A percentile compares a stretch with the other conserved stretches of the same genome.
phyloP scores from a whole-genome alignment of 2,888 invertebrate genomes.

The Xestia c-nigrum region DNA sequence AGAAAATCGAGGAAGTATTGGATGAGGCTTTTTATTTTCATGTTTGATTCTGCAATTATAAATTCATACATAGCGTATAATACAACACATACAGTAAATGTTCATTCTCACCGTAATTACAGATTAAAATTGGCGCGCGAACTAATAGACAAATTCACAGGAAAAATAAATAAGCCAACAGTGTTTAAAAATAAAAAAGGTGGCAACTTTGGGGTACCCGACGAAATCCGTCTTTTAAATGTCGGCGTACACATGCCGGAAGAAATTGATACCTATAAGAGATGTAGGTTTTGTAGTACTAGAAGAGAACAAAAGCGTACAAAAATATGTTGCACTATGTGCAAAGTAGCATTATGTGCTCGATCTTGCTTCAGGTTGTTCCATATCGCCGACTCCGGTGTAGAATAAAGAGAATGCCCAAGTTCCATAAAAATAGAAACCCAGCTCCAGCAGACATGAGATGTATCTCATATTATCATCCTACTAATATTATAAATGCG shows the following conservation, averaged over 20 bases:
- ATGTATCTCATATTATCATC: too few relatives aligned
- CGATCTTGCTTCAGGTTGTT: slow-evolving; percentile 22
- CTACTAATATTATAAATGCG: too few relatives aligned
- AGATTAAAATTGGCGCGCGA: slow-evolving; percentile 11
- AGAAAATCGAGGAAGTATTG: slow-evolving; percentile 32
- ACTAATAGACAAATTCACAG: slow-evolving; percentile 13
- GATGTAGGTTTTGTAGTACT: slow-evolving; percentile 25
- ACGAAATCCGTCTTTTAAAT: slow-evolving; percentile 17
- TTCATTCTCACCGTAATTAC: slow-evolving; percentile 3
- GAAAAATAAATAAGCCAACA: slow-evolving; percentile 12
- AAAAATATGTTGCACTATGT: slow-evolving; percentile 26
- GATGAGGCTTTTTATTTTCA: slow-evolving; percentile 21
- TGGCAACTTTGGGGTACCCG: slow-evolving; percentile 15
- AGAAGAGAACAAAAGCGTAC: slow-evolving; percentile 22
- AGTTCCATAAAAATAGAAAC: slow-evolving; percentile 5
- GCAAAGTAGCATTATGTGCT: slow-evolving; percentile 28
- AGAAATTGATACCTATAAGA: slow-evolving; percentile 12
- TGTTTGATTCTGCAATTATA: slow-evolving; percentile 17
- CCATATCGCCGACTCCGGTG: slow-evolving; percentile 26
- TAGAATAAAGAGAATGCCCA: slow-evolving; percentile 22
- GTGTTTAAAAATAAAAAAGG: slow-evolving; percentile 28
- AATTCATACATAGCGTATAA: slow-evolving; percentile 20
- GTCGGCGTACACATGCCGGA: slow-evolving; percentile 20
- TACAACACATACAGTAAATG: slow-evolving; percentile 5
- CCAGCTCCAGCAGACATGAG: too few relatives aligned